Conservation (phyloP, 2,888 invertebrate species). For the Nycteola revayana region DNA sequence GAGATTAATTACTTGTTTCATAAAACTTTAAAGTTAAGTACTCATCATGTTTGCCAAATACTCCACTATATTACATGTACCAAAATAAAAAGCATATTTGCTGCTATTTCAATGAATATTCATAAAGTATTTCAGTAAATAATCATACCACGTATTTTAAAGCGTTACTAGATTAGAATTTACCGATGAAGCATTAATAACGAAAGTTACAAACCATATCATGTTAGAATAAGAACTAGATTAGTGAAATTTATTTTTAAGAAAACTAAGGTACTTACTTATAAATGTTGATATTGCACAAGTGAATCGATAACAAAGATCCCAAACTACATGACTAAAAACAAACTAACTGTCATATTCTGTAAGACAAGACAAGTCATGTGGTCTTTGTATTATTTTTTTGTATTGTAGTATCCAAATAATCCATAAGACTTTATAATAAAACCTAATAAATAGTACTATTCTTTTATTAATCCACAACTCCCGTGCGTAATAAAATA, state of each 20-base stretch:
- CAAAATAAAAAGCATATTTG: too few relatives aligned
- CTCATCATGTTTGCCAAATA: slow-evolving; percentile 29
- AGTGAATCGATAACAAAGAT: slow-evolving; percentile 20
- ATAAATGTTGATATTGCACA: slow-evolving; percentile 38
- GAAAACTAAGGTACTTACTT: slow-evolving; percentile 26
- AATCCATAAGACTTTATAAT: slow-evolving; percentile 31
- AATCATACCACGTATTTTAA: too few relatives aligned
- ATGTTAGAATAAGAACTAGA: slow-evolving; percentile 54
- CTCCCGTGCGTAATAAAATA: too few relatives aligned
- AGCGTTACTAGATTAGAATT: slow-evolving; percentile 19
- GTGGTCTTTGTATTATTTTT: slow-evolving; percentile 26
- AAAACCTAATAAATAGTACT: slow-evolving; percentile 17
- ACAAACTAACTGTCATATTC: not conserved
- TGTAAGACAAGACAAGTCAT: slow-evolving; percentile 9
- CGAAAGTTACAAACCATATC: slow-evolving; percentile 65
- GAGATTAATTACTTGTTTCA: too few relatives aligned
- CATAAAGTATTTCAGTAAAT: too few relatives aligned
- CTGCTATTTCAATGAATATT: too few relatives aligned
- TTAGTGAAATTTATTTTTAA: slow-evolving; percentile 41
- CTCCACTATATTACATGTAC: too few relatives aligned
- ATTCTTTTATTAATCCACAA: slow-evolving; percentile 5
- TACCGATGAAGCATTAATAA: slow-evolving; percentile 25
- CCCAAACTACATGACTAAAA: slow-evolving; percentile 15
- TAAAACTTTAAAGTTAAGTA: slow-evolving; percentile 8
- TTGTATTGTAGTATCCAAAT: slow-evolving; percentile 23